Evolutionary conservation across 2,113 vertebrate species (phyloP), one percentile per base, ranked within the genome.

Genomic region (Echinops telfairi): DNA sequence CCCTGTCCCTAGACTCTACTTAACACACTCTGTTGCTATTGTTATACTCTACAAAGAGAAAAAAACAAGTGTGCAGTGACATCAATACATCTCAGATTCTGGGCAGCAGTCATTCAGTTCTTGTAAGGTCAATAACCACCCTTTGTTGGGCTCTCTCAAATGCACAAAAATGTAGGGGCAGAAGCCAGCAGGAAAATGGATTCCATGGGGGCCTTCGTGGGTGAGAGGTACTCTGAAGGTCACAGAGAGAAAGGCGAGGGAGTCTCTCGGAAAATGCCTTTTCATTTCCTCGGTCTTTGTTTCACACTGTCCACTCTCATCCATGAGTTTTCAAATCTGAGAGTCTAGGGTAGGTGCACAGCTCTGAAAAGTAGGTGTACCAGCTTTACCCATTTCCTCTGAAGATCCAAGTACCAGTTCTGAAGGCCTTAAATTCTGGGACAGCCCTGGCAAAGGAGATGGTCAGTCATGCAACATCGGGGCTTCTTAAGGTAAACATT

Each of bases 41-140:
- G 38, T 88, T 89, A 84, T 3, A 36, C 5, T 76, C 47, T 90
- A 57, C 60, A 78, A 77, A 92, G 36, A 81, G 16, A 94, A 91
- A n/a, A 83, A n/a, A 8, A 1, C 38, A 33, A 33, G 11, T 14
- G 17, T 53, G 12, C 9, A 53, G 10, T 53, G 47, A 53, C 47
- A 53, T 53, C 47, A 53, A 40, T 40, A 40, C 3, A 7, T n/a
- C 57, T 77, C 25, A 33, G 27, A 47, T 47, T 43, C 20, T 57
- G 29, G 29, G 31, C 27, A 64, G 8, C 9, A 9, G 27, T 53
- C 82, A 83, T 16, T 19, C 23, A 20, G n/a, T 58, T 94, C 16
- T 53, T 64, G 36, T 43, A 38, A 66, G 83, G 38, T 31, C 17
- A 75, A 43, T 27, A 53, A 16, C n/a, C 66, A 5, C 5, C 36